These are phyloP conservation scores for Pachypsylla venusta DNA, from an alignment of 1,140 invertebrate genomes.

Conservation along the genomic window DNA sequence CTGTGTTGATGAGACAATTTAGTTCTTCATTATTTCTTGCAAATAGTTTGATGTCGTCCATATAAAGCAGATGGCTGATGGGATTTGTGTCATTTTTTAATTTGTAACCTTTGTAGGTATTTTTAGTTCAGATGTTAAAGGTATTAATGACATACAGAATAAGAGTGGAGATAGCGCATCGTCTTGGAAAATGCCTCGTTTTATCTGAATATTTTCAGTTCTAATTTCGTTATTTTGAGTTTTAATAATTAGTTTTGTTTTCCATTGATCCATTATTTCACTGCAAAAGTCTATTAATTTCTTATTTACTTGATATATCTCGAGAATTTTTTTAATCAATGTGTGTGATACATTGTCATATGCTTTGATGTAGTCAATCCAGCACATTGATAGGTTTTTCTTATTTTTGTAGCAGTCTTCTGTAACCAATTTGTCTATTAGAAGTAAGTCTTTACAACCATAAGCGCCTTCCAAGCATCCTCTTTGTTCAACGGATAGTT, in stretches of 20 bases:
- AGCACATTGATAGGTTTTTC: conserved; percentile 10
- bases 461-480: conserved; percentile 17
- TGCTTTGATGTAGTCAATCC: conserved; percentile 6
- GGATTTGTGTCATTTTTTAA: neutral
- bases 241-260: neutral
- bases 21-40: neutral
- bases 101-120: neutral
- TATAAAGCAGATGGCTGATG: conserved; percentile 2
- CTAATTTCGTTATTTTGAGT: neutral
- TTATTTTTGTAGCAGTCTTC: conserved; percentile 16
- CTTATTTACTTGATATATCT: conserved; percentile 16
- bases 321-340: conserved; percentile 19
- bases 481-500: conserved; percentile 22
- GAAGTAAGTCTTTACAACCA: conserved; percentile 21
- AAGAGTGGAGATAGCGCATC: neutral
- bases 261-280: neutral
- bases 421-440: conserved; percentile 19
- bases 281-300: neutral
- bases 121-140: neutral
- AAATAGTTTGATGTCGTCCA: conserved; percentile 6
- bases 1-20: neutral
- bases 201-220: conserved; percentile 1
- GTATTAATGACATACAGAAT: neutral
- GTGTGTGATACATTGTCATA: conserved; percentile 8
- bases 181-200: conserved; percentile 12